Evolutionary conservation across 2,888 invertebrate genomes (phyloP), one percentile per base, ranked within the genome.

Genomic region (Biston betularia): DNA sequence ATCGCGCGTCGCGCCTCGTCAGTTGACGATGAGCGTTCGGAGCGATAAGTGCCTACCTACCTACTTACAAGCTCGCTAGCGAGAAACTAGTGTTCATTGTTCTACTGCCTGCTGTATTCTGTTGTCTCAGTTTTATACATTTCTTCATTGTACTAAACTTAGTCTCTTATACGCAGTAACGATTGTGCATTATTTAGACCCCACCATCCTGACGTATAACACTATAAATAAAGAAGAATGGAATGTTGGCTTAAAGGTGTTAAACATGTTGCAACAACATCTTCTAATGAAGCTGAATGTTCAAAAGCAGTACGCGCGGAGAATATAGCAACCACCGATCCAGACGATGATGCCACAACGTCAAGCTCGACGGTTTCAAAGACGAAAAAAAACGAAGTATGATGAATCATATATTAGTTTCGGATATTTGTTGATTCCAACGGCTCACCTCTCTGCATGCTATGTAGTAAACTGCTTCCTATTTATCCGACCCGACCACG

Each of bases 341-440:
- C 40, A 40, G 40, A 40, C 40, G 65, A 71, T 65, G 68, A 71
- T 71, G 70, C 70, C 59, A 75, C 67, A 69, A 75, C 70, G 71
- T 74, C 71, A 71, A 74, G 71, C 49, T 65, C 56, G 35, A 61
- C 60, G 61, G 60, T 65, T 73, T 75, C 75, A 73, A 73, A 75
- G 68, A 63, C 71, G 65, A 40, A 73, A 64, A 72, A 73, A 73
- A 72, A 68, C n/a, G 68, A 72, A 73, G 69, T 75, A 71, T 71
- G 69, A 74, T 74, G 69, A 40, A 69, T 73, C 55, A 34, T 73
- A 71, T 73, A 73, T 75, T 71, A 71, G 73, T 75, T 73, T 75
- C 74, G 74, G 70, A 75, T 74, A n/a, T 24, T 75, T 75, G 72
- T 75, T 73, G 71, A 72, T 73, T 75, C 73, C 70, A 75, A 69